Evolutionary conservation across 2,113 vertebrate species (phyloP).

Genomic region (Cryptomyrus ogoouensis): DNA sequence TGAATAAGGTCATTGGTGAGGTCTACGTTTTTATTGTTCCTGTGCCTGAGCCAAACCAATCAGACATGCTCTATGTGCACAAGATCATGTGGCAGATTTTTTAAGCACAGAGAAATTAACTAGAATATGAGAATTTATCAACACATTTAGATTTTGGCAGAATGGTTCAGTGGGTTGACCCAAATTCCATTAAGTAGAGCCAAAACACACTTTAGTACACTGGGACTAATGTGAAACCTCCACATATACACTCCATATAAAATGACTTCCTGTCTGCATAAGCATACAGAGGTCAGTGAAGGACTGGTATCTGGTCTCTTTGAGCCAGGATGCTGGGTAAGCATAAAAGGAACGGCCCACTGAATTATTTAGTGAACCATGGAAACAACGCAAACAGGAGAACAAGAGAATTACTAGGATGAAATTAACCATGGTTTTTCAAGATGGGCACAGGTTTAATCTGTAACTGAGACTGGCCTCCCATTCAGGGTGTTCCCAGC

Average conservation of each 20-base stretch:
- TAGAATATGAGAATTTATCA: not conserved
- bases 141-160: not conserved
- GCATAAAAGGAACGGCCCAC: not conserved
- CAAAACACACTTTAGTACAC: not conserved
- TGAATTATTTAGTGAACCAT: not conserved
- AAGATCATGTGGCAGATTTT: not conserved
- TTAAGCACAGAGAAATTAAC: not conserved
- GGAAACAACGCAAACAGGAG: not conserved
- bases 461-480: not conserved
- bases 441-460: not conserved
- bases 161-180: not conserved
- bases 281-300: not conserved
- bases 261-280: not conserved
- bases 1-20: not conserved
- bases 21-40: not conserved
- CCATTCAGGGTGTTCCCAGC: not conserved
- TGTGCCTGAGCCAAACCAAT: not conserved
- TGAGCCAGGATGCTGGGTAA: not conserved
- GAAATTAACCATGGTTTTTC: not conserved
- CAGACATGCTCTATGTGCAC: not conserved
- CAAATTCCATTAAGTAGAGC: not conserved
- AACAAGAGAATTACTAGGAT: not conserved
- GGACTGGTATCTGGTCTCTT: not conserved
- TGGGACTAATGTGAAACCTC: not conserved
- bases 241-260: not conserved